phyloP scores from a whole-genome alignment of 2,113 vertebrate species.

The Sapayoa aenigma region DNA sequence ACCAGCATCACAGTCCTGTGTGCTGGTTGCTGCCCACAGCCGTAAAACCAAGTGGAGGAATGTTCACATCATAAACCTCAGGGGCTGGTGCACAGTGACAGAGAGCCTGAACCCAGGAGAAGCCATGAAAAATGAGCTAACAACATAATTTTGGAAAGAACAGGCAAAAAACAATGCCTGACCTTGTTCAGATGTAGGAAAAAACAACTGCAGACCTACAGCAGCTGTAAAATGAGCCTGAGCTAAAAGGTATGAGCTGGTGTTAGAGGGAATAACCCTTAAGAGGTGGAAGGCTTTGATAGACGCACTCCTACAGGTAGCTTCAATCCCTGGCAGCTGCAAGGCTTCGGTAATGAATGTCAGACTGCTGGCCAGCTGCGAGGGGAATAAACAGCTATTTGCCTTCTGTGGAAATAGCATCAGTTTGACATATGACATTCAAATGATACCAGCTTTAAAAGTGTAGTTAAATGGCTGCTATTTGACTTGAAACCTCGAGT shows the following conservation, averaged over 20 bases:
- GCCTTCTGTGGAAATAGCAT: constrained; percentile 23
- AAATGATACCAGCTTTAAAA: constrained; percentile 46
- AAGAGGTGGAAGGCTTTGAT: constrained; percentile 25
- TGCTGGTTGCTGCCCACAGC: neutral
- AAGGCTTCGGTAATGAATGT: constrained; percentile 48
- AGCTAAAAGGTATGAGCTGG: neutral
- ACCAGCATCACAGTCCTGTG: neutral
- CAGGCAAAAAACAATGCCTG: neutral
- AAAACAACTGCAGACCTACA: neutral
- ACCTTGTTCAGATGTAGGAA: neutral
- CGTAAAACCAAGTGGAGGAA: neutral
- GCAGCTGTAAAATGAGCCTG: constrained; percentile 3
- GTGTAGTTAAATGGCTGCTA: constrained; percentile 27
- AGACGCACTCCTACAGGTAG: constrained; percentile 38
- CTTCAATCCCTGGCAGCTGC: constrained; percentile 36
- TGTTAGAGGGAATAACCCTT: neutral
- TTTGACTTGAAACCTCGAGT: constrained; percentile 13
- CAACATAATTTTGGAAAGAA: neutral
- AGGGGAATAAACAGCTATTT: constrained; percentile 61
- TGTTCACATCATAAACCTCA: neutral
- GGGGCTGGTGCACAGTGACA: neutral
- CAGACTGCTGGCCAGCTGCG: constrained; percentile 51
- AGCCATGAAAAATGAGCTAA: constrained; percentile 2
- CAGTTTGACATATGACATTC: constrained; percentile 60
- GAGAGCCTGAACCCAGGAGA: neutral